A percentile compares a stretch with the other conserved stretches of the same genome.
Evolutionary conservation across 1,140 invertebrate genomes (phyloP).

Genomic region (Centruroides sculpturatus): DNA sequence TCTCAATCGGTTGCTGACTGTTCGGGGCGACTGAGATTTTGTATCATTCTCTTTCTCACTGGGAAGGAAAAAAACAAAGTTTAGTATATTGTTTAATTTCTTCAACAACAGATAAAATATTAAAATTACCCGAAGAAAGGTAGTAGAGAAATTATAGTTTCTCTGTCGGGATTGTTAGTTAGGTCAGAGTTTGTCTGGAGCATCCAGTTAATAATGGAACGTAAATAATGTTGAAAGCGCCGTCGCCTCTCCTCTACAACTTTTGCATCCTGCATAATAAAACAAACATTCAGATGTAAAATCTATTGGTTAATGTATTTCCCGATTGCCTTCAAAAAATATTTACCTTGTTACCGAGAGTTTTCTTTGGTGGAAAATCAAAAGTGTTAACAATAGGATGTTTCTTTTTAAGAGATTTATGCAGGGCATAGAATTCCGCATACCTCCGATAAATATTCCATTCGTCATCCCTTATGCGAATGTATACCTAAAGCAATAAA

Average conservation of each 20-base stretch:
- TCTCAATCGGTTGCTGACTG: too few relatives aligned
- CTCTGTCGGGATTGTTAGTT: constrained; percentile 46
- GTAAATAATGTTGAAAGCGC: constrained; percentile 59
- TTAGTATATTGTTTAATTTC: too few relatives aligned
- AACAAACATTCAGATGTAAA: too few relatives aligned
- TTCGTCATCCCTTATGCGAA: constrained; percentile 70
- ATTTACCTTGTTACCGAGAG: constrained; percentile 68
- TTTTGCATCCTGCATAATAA: constrained; percentile 45
- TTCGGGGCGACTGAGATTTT: too few relatives aligned
- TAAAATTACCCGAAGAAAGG: constrained; percentile 60
- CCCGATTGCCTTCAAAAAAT: not conserved
- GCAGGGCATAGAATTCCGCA: constrained; percentile 71
- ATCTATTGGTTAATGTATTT: too few relatives aligned
- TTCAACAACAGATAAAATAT: too few relatives aligned
- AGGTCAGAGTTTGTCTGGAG: constrained; percentile 51
- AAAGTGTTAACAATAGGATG: constrained; percentile 57
- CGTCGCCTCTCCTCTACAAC: constrained; percentile 62
- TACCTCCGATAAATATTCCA: constrained; percentile 89
- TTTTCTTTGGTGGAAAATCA: constrained; percentile 88
- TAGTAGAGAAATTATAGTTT: constrained; percentile 50
- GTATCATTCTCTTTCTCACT: too few relatives aligned
- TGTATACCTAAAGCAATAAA: constrained; percentile 46
- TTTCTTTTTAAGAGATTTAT: constrained; percentile 63
- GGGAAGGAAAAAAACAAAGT: too few relatives aligned
- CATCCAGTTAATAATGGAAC: constrained; percentile 52